Percentiles rank a stretch among this genome's conserved stretches.
These are phyloP conservation scores for Ailuropoda melanoleuca DNA, from an alignment of 2,113 vertebrate species.

Conservation along the genomic window DNA sequence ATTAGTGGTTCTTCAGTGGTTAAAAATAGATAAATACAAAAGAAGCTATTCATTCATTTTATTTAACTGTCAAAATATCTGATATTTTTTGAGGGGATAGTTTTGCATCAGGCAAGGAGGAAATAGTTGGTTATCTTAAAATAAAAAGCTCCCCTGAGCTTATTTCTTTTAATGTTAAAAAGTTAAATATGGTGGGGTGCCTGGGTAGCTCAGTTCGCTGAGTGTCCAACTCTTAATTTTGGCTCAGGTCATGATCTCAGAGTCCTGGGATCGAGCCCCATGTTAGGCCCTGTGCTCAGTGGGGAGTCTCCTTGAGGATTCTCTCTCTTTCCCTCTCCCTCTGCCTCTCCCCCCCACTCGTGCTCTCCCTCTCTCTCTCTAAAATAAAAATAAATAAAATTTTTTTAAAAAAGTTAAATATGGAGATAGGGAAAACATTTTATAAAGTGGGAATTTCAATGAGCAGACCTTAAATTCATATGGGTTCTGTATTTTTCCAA, in stretches of 20 bases:
- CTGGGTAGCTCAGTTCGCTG: neutral
- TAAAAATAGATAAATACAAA: neutral
- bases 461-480: neutral
- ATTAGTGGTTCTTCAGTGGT: neutral
- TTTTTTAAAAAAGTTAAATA: neutral
- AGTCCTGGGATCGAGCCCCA: neutral
- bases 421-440: neutral
- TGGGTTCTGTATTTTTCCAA: neutral
- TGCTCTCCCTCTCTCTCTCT: neutral
- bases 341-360: neutral
- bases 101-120: conserved; percentile 1
- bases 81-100: neutral
- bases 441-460: neutral
- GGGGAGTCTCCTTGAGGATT: neutral
- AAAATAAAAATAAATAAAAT: neutral
- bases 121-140: neutral
- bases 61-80: conserved; percentile 12
- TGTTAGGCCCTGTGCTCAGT: neutral
- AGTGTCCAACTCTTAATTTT: neutral
- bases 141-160: neutral
- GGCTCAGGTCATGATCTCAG: neutral
- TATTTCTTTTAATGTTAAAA: neutral
- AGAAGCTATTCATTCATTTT: conserved; percentile 5
- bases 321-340: neutral
- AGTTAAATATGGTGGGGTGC: neutral